These are phyloP conservation scores for Tachuris rubrigastra DNA, from an alignment of 2,113 vertebrate species.

Conservation along the genomic window DNA sequence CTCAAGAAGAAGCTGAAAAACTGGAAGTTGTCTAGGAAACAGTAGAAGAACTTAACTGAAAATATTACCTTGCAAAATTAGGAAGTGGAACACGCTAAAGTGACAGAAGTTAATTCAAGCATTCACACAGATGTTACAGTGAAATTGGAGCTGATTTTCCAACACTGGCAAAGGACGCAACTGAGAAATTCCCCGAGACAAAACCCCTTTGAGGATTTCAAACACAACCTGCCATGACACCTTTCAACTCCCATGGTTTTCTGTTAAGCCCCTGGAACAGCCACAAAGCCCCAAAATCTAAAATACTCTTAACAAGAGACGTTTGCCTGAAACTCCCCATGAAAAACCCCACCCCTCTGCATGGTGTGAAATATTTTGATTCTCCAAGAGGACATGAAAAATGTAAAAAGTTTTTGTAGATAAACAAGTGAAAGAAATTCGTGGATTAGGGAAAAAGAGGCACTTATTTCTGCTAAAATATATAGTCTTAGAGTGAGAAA, in stretches of 20 bases:
- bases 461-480: neutral
- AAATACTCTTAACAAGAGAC: neutral
- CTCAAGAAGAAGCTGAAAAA: neutral
- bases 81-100: neutral
- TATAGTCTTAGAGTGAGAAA: neutral
- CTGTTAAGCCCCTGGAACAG: neutral
- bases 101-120: neutral
- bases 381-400: neutral
- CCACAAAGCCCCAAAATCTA: neutral
- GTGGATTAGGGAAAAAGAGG: neutral
- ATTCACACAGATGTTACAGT: neutral
- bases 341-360: accelerated
- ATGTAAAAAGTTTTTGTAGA: neutral
- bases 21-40: neutral
- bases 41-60: neutral
- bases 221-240: accelerated
- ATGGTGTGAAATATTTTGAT: neutral
- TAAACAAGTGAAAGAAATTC: neutral
- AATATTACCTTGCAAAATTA: neutral
- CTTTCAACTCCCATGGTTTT: neutral
- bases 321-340: accelerated
- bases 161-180: neutral
- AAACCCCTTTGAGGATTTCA: neutral
- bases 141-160: neutral
- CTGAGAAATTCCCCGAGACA: neutral